Evolutionary conservation across 1,140 invertebrate species (phyloP).

Genomic region (Trachymyrmex cornetzi): DNA sequence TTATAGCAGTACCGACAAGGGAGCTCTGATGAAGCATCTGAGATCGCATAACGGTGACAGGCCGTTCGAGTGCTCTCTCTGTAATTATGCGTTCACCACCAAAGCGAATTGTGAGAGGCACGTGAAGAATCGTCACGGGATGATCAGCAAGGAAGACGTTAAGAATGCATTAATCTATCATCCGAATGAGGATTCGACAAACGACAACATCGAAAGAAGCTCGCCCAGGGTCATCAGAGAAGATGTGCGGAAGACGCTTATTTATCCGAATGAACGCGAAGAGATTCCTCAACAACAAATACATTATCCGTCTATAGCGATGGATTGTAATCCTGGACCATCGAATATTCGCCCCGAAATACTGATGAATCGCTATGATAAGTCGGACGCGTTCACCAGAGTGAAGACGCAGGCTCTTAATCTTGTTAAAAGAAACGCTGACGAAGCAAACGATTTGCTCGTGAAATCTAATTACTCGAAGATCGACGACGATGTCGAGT

Average conservation of each 20-base stretch:
- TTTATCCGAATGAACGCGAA: constrained; percentile 77
- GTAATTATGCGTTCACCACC: constrained; percentile 98
- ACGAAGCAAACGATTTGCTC: constrained; percentile 52
- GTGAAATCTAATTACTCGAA: constrained; percentile 66
- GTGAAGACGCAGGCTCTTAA: constrained; percentile 56
- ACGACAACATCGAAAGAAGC: constrained; percentile 89
- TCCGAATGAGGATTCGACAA: constrained; percentile 93
- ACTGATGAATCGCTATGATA: constrained; percentile 54
- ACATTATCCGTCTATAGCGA: constrained; percentile 69
- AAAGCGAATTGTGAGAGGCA: constrained; percentile 97
- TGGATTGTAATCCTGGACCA: constrained; percentile 64
- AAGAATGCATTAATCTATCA: constrained; percentile 95
- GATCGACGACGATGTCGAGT: constrained; percentile 80
- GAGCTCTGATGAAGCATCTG: constrained; percentile 95
- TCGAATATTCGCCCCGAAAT: constrained; percentile 1
- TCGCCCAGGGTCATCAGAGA: constrained; percentile 81
- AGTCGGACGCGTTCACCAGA: constrained; percentile 59
- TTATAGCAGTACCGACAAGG: constrained; percentile 95
- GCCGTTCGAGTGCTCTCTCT: constrained; percentile 97
- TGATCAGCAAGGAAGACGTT: constrained; percentile 94
- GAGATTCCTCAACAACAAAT: constrained; percentile 62
- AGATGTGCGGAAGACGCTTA: constrained; percentile 80
- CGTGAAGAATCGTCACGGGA: constrained; percentile 95
- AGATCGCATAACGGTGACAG: constrained; percentile 97
- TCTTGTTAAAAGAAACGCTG: constrained; percentile 48